Evolutionary conservation across 1,140 invertebrate species (phyloP), one percentile per base, ranked within the genome.

Genomic region (Drosophila insularis): DNA sequence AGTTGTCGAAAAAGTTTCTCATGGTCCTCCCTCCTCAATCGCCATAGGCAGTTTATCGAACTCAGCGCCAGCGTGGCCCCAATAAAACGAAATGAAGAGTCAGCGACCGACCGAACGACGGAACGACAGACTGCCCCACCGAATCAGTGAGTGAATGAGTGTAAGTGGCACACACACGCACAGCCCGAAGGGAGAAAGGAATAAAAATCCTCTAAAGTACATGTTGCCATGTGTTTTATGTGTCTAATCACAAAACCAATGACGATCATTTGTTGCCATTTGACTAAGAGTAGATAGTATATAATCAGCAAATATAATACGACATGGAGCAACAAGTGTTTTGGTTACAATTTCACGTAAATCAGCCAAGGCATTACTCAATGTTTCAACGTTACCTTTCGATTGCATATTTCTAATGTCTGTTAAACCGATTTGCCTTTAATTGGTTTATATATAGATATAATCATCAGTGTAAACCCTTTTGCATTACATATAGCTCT

Each of bases 1-100:
- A 81, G 74, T 86, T 79, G 61, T 46, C 43, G 43, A 75, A 35
- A 53, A 75, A 67, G 39, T 60, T 40, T 17, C 43, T 43, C 11
- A 11, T 10, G 39, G 19, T 10, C 11, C 31, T 27, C 35, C 23
- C 40, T 10, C 32, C 46, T 17, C 67, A 27, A 63, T 75, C 59
- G 50, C 40, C 23, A 14, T 50, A 75, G 4, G 35, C 40, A 58
- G 32, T 43, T 60, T 60, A 17, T 40, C 35, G 27, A 74, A 60
- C 64, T 59, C 54, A 37, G 10, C 1, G 39, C 27, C 27, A 21
- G 8, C n/a, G 23, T 27, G 43, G 14, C 7, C 39, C 19, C 7
- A n/a, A 14, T 23, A 50, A 50, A 50, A 50, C 13, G 43, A 50
- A 50, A 50, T 50, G 43, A 50, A 50, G 43, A 50, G 43, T 50